Evolutionary conservation across 2,888 invertebrate species (phyloP), one percentile per base, ranked within the genome.

Genomic region (Clostera curtula): DNA sequence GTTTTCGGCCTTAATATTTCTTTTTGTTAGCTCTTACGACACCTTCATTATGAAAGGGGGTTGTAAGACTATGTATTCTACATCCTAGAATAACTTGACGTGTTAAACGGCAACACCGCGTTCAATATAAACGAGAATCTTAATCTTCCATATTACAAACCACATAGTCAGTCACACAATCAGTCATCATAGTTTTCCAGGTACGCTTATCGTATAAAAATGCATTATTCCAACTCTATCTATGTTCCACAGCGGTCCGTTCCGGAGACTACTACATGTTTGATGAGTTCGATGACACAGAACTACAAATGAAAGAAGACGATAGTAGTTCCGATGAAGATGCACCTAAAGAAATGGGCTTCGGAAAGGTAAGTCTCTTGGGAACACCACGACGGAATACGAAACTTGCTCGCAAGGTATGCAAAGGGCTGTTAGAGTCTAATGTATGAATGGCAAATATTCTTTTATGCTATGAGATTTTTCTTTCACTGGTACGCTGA

Each of bases 231-330:
- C 16, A 12, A 18, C 19, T 24, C 3, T 20, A 9, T 24, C 43
- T 36, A 33, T 50, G 40, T 20, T 52, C 48, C 74, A 66, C 84
- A 99, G 99, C 98, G 26, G 92, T 98, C 33, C 91, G 98, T 26
- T 97, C 97, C 34, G 99, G 98, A 9, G 99, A 99, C 80, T 98
- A 99, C 83, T 98, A 97, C 83, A 97, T 99, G 96, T 99, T 99
- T 83, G 97, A 98, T 60, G 97, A 97, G 47, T 88, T 93, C 59
- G 92, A 93, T 54, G 93, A 93, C 47, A 92, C 93, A 32, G 92
- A 93, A 19, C 87, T 92, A 39, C 91, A 90, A 41, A 51, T 90
- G 12, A 84, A 88, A 16, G 87, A 85, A 1, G 56, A 89, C 4
- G 83, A 85, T 13, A 87, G 88, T 20, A 87, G 87, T 14, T 85